Evolutionary conservation across 64 coral and sea anemone species (phyloP).

Genomic region (Orbicella faveolata): DNA sequence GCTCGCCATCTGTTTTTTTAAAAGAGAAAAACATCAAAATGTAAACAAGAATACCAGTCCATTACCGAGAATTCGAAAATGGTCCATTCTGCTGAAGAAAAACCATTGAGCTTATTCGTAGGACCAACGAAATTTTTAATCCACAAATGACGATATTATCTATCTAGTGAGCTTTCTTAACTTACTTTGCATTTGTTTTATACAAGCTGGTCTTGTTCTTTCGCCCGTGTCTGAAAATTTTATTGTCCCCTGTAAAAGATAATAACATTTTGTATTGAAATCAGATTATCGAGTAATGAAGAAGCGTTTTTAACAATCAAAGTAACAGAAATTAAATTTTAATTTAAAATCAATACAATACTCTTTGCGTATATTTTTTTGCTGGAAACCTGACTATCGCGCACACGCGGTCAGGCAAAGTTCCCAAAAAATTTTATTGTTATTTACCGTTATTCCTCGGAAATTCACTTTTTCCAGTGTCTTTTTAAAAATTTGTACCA

Average conservation of each 20-base stretch:
- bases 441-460: conserved; percentile 44
- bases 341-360: no score
- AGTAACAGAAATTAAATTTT: no score
- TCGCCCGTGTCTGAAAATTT: conserved; percentile 37
- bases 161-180: no score
- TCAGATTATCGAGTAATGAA: neutral
- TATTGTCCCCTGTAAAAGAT: conserved; percentile 17
- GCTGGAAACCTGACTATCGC: neutral
- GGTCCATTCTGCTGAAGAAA: no score
- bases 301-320: no score
- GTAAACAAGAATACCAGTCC: neutral
- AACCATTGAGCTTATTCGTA: no score
- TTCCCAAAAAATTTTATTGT: neutral
- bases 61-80: no score
- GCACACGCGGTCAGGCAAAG: neutral
- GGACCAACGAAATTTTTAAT: no score
- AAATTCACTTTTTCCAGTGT: conserved; percentile 25
- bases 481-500: neutral
- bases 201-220: conserved; percentile 29
- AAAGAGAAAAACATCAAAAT: neutral
- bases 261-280: neutral
- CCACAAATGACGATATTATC: no score
- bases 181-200: conserved; percentile 55
- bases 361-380: no score
- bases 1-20: neutral